Evolutionary conservation across 2,888 invertebrate genomes (phyloP).

Genomic region (Hypolimnas misippus): DNA sequence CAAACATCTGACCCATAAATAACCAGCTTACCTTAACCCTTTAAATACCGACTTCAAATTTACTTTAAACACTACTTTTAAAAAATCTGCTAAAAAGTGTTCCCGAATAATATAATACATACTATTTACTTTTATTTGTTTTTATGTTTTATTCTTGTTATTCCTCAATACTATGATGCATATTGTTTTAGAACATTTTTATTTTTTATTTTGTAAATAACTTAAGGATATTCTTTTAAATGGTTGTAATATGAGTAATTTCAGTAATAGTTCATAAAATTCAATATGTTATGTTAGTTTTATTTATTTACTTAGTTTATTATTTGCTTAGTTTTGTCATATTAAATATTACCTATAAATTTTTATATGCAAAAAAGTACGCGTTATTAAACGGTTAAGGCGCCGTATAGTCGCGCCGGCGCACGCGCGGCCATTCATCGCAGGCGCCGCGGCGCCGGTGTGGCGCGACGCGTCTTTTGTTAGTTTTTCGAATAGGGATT

Average conservation of each 20-base stretch:
- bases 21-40: no score
- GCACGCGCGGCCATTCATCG: constrained; percentile 5
- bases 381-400: constrained; percentile 7
- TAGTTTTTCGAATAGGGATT: neutral
- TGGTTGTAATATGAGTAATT: constrained; percentile 5
- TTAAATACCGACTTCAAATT: no score
- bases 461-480: constrained; percentile 4
- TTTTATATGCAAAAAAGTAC: constrained; percentile 2
- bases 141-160: constrained; percentile 5
- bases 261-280: constrained; percentile 3
- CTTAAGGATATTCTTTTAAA: constrained; percentile 7
- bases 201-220: neutral
- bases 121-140: constrained; percentile 3
- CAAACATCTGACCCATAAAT: no score
- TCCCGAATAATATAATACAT: neutral
- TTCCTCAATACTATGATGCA: neutral
- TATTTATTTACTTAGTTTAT: no score
- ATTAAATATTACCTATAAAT: constrained; percentile 2
- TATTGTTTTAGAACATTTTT: constrained; percentile 3
- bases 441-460: neutral
- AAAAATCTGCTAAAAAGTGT: no score
- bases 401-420: constrained; percentile 2
- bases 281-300: no score
- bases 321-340: neutral
- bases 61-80: no score